Base-by-base conservation (phyloP, 2,797 vertebrate genomes). In the Poecilia velifera region DNA sequence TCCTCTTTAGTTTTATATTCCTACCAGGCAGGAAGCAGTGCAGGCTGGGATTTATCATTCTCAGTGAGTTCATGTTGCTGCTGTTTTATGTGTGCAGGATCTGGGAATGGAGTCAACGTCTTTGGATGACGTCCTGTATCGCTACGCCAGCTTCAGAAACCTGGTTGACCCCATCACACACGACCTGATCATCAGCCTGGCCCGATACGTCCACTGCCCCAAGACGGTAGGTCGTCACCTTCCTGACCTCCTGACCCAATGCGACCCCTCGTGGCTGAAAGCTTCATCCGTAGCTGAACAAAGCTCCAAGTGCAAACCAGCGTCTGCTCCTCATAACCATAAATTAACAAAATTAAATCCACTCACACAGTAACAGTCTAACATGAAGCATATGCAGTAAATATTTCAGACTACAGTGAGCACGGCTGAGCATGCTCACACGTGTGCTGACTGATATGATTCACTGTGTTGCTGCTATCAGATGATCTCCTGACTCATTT, bases 71-170 rank as follows among this genome's bases (percentile, higher is more conserved):
- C 34, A 78, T 73, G 45, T 76, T 82, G 53, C 4, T 73, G 18
- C 28, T 73, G 41, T 57, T 86, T 74, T 81, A 43, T 90, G 77
- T 90, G 77, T 90, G 25, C 73, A 99, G 98, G 98, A 99, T 93
- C 90, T 99, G 53, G 98, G 98, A 73, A 99, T 99, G 98, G 98
- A 99, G 93, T 99, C 98, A 0, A 99, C 98, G 28, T 99, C 98
- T 0, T 92, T 99, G 94, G 98, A 99, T 20, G 98, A 99, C 0
- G 98, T 99, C 36, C 94, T 99, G 72, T 99, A 98, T 55, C 97
- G 98, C 59, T 99, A 99, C 0, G 98, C 98, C 95, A 99, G 97
- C 96, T 99, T 99, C 94, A 95, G 98, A 70, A 99, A 99, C 94
- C 95, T 99, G 85, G 98, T 99, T 82, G 98, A 99, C 92, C 98